phyloP scores from a whole-genome alignment of 1,140 invertebrate genomes.

The Thaumetopoea pityocampa region DNA sequence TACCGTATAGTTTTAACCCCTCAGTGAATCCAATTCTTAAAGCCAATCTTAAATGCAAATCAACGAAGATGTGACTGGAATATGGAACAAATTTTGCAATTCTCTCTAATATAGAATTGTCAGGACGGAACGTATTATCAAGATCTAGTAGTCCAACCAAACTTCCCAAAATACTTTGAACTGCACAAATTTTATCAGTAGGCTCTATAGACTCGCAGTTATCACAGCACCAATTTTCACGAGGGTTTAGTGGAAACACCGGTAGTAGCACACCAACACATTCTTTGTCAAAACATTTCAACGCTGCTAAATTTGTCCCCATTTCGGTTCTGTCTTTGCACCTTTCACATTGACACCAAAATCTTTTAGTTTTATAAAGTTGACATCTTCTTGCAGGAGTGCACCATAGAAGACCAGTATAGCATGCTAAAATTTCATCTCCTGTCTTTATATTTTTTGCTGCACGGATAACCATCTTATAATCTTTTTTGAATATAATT shows the following conservation, averaged over 20 bases:
- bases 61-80: constrained; percentile 70
- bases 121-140: constrained; percentile 51
- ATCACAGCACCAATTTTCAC: constrained; percentile 67
- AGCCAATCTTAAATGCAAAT: constrained; percentile 48
- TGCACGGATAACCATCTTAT: constrained; percentile 79
- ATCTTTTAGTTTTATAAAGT: constrained; percentile 82
- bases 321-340: constrained; percentile 81
- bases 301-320: constrained; percentile 59
- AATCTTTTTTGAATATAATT: constrained; percentile 78
- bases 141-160: constrained; percentile 52
- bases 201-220: constrained; percentile 44
- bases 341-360: constrained; percentile 82
- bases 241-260: constrained; percentile 44
- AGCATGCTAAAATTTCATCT: constrained; percentile 83
- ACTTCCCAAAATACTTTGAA: constrained; percentile 65
- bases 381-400: constrained; percentile 80
- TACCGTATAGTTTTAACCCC: constrained; percentile 32
- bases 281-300: constrained; percentile 69
- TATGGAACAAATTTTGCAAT: constrained; percentile 61
- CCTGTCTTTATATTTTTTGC: constrained; percentile 78
- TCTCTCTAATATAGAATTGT: constrained; percentile 57
- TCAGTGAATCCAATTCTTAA: constrained; percentile 40
- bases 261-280: constrained; percentile 65
- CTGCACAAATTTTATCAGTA: constrained; percentile 41
- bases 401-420: constrained; percentile 84